Conservation (phyloP, 2,888 invertebrate genomes). For the Hofmannophila pseudospretella region DNA sequence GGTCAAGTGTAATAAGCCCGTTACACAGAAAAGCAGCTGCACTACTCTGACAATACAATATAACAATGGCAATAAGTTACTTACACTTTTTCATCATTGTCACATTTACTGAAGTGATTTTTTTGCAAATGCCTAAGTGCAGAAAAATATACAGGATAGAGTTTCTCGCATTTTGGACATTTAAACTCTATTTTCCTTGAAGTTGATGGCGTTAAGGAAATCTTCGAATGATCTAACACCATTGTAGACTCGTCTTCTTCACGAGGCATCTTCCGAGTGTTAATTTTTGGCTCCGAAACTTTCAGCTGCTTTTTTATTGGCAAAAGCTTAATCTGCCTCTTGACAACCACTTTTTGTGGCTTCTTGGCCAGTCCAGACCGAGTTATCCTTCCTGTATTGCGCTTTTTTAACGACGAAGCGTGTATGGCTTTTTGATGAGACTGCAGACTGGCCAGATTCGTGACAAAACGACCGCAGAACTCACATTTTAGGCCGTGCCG, state of each 20-base stretch:
- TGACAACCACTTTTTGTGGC: no score
- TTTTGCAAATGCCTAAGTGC: conserved; percentile 53
- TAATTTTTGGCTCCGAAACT: background rate
- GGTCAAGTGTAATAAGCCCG: no score
- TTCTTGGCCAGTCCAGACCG: background rate
- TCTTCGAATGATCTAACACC: no score
- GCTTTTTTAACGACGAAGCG: conserved; percentile 15
- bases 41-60: no score
- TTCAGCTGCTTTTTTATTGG: no score
- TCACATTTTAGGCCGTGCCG: conserved; percentile 36
- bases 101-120: no score
- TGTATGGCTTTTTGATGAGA: conserved; percentile 36
- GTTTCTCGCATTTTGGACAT: conserved; percentile 44
- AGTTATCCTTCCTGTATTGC: conserved; percentile 8
- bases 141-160: conserved; percentile 38
- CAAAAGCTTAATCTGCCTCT: no score
- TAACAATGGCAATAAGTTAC: no score
- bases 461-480: conserved; percentile 38
- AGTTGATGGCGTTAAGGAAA: no score
- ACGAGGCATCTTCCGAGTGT: background rate
- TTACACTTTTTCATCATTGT: no score
- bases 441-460: conserved; percentile 30
- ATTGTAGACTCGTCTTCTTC: background rate
- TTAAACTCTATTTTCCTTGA: conserved; percentile 34
- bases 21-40: no score